These are phyloP conservation scores for Nasonia giraulti DNA, from an alignment of 1,140 invertebrate species.

Conservation along the genomic window DNA sequence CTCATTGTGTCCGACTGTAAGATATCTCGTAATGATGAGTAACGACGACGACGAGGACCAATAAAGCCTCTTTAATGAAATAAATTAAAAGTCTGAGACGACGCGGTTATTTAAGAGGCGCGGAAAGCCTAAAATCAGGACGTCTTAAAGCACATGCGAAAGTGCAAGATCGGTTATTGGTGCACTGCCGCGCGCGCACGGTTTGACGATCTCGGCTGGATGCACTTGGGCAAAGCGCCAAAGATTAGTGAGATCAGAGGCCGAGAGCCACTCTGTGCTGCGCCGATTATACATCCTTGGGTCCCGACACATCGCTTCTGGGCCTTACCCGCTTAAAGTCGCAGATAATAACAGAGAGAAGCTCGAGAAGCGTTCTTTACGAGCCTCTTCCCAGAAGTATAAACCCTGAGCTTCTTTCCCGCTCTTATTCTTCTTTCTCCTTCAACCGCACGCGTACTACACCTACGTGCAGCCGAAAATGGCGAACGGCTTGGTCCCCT, in stretches of 20 bases:
- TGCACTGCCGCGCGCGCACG: not conserved
- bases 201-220: constrained; percentile 14
- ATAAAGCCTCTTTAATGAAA: not conserved
- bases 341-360: constrained; percentile 72
- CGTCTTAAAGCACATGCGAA: constrained; percentile 44
- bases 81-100: not conserved
- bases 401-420: constrained; percentile 61
- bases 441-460: not conserved
- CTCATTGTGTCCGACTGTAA: not conserved
- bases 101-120: not conserved
- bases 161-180: constrained; percentile 51
- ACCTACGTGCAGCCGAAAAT: constrained; percentile 17
- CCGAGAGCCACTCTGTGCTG: constrained; percentile 53
- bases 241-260: constrained; percentile 68
- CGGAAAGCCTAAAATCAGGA: not conserved
- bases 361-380: constrained; percentile 68
- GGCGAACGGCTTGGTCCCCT: constrained; percentile 10
- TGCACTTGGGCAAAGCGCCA: constrained; percentile 48
- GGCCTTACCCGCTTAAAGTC: constrained; percentile 64
- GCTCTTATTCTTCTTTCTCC: constrained; percentile 45
- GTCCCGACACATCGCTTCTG: constrained; percentile 58
- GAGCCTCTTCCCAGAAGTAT: constrained; percentile 73
- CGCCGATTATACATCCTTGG: constrained; percentile 65
- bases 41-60: not conserved
- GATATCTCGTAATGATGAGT: not conserved